Conservation (phyloP, 2,888 invertebrate species). For the Bhutanitis thaidina region DNA sequence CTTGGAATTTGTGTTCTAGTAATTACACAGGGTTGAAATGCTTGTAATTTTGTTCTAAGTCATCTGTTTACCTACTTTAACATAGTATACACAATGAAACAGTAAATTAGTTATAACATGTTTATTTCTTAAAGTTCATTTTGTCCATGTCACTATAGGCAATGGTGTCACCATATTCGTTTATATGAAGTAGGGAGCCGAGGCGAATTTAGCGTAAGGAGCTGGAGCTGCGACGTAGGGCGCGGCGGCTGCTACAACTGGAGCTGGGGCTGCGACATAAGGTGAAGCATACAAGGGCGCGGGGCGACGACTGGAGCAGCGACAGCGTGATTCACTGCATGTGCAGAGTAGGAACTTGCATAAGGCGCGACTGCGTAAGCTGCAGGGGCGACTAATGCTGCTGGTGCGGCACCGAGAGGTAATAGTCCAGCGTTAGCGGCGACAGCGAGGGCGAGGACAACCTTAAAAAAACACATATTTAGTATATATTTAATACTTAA, state of each 20-base stretch:
- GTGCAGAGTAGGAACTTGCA: constrained; percentile 87
- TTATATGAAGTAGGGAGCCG: constrained; percentile 49
- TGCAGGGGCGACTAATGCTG: constrained; percentile 80
- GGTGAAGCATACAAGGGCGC: constrained; percentile 37
- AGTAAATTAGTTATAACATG: background rate
- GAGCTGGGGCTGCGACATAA: constrained; percentile 28
- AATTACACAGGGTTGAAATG: too few relatives aligned
- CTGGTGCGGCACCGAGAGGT: constrained; percentile 56
- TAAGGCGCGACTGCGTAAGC: constrained; percentile 85
- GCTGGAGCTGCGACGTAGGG: constrained; percentile 29
- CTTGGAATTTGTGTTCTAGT: too few relatives aligned
- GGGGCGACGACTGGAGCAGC: constrained; percentile 81
- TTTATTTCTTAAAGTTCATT: constrained; percentile 22
- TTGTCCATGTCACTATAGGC: constrained; percentile 72
- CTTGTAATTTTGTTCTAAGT: too few relatives aligned
- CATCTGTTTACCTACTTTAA: too few relatives aligned
- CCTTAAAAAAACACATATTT: constrained; percentile 34
- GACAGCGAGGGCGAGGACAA: constrained; percentile 58
- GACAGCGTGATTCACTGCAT: constrained; percentile 86
- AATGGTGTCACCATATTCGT: constrained; percentile 69
- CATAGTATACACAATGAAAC: background rate
- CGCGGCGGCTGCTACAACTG: constrained; percentile 40
- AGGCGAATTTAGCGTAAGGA: constrained; percentile 32
- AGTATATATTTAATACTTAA: too few relatives aligned
- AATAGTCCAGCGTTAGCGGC: constrained; percentile 55